A percentile compares a stretch with the other conserved stretches of the same genome.
These are phyloP conservation scores for Sylvicola cinctus DNA, from an alignment of 2,888 invertebrate genomes.

Conservation along the genomic window DNA sequence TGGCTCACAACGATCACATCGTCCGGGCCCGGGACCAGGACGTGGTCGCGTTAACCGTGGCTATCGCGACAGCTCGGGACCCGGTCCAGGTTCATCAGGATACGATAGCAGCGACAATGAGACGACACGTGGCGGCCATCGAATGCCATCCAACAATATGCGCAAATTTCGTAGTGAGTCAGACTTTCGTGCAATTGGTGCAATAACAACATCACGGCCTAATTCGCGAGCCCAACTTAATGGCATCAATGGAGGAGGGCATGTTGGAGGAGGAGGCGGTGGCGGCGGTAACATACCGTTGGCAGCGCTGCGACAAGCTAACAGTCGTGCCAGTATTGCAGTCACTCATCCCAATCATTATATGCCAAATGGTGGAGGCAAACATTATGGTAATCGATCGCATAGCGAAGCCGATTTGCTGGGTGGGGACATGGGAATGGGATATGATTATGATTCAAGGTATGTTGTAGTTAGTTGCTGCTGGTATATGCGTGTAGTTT, in stretches of 20 bases:
- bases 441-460: slow-evolving; percentile 20
- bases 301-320: slow-evolving; percentile 48
- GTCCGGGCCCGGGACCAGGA: slow-evolving; percentile 15
- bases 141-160: slow-evolving; percentile 26
- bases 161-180: slow-evolving; percentile 72
- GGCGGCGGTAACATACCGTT: slow-evolving; percentile 28
- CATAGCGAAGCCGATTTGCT: slow-evolving; percentile 75
- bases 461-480: slow-evolving; percentile 7
- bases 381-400: slow-evolving; percentile 36
- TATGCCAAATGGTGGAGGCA: slow-evolving; percentile 14
- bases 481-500: not conserved
- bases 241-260: not conserved
- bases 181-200: slow-evolving; percentile 43
- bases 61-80: slow-evolving; percentile 35
- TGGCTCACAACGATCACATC: slow-evolving; percentile 45
- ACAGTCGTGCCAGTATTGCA: slow-evolving; percentile 35
- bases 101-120: slow-evolving; percentile 81
- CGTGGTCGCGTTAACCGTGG: slow-evolving; percentile 34
- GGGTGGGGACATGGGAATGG: slow-evolving; percentile 30
- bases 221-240: slow-evolving; percentile 19
- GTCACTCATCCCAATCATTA: slow-evolving; percentile 10
- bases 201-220: slow-evolving; percentile 20
- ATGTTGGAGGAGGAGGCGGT: not conserved
- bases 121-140: slow-evolving; percentile 29
- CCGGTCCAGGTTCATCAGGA: slow-evolving; percentile 54